Conservation (phyloP, 2,113 vertebrate genomes). For the Baryphthengus martii region DNA sequence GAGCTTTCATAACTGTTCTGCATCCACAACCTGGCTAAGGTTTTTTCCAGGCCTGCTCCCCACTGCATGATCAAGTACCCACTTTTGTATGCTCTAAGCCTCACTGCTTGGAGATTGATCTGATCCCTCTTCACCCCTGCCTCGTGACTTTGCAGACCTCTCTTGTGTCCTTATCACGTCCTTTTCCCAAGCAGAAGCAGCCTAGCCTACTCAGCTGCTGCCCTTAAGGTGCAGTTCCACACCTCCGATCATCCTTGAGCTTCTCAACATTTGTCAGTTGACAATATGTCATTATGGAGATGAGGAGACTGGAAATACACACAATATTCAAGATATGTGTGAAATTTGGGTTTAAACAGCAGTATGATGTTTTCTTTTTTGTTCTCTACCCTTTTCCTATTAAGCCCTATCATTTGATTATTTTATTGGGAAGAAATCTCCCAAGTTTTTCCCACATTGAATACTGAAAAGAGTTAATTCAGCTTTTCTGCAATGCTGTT, state of each 20-base stretch:
- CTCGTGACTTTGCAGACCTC: not conserved
- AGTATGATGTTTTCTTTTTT: not conserved
- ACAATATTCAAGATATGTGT: not conserved
- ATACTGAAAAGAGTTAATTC: not conserved
- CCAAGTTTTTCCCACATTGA: not conserved
- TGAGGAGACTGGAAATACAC: not conserved
- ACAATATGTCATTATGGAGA: not conserved
- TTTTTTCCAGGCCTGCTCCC: not conserved
- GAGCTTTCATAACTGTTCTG: not conserved
- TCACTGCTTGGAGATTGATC: not conserved
- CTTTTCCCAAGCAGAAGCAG: not conserved
- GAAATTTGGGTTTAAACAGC: not conserved
- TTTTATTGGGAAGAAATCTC: not conserved
- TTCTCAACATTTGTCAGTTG: not conserved
- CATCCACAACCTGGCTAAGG: not conserved
- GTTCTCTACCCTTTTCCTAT: not conserved
- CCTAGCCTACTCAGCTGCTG: not conserved
- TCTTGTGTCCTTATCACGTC: not conserved
- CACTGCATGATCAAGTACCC: not conserved
- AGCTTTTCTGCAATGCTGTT: not conserved
- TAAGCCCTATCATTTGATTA: not conserved
- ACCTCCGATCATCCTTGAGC: not conserved
- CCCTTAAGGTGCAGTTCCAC: not conserved
- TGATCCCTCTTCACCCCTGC: not conserved
- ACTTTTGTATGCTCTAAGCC: not conserved